These are phyloP conservation scores for Lochmaea capreae DNA, from an alignment of 2,888 invertebrate species.

Conservation along the genomic window DNA sequence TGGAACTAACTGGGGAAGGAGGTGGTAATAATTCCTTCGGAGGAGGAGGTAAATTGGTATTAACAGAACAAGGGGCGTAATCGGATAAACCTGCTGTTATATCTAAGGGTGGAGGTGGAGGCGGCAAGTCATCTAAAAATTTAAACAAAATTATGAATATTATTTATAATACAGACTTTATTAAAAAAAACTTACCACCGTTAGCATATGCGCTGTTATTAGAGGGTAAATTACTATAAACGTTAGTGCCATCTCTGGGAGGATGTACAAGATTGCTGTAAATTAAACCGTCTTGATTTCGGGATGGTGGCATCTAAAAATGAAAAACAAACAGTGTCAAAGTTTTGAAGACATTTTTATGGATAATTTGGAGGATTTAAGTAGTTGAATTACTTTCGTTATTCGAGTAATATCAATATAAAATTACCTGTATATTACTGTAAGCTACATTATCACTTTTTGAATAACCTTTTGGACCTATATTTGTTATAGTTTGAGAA, in stretches of 20 bases:
- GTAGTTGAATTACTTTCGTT: no score
- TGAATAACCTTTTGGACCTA: constrained; percentile 43
- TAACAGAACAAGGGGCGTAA: constrained; percentile 64
- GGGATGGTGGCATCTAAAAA: constrained; percentile 56
- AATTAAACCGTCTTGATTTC: constrained; percentile 66
- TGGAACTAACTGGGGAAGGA: constrained; percentile 90
- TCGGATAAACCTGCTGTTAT: constrained; percentile 65
- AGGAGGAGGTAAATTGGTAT: constrained; percentile 67
- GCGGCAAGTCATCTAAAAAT: constrained; percentile 70
- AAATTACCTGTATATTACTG: constrained; percentile 57
- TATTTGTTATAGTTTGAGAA: constrained; percentile 37
- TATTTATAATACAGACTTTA: constrained; percentile 1
- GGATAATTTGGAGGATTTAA: no score
- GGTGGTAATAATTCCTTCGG: constrained; percentile 80
- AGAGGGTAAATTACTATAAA: constrained; percentile 71
- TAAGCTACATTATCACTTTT: constrained; percentile 58
- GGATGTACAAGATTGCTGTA: constrained; percentile 70
- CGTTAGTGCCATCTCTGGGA: constrained; percentile 57
- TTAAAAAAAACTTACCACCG: constrained; percentile 54
- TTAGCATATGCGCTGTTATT: constrained; percentile 55
- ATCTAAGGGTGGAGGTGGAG: constrained; percentile 71
- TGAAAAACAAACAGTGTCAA: neutral
- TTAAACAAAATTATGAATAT: constrained; percentile 38
- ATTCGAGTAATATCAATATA: neutral
- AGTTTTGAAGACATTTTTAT: neutral